phyloP scores from a whole-genome alignment of 1,140 invertebrate species.

The Drosophila eugracilis region DNA sequence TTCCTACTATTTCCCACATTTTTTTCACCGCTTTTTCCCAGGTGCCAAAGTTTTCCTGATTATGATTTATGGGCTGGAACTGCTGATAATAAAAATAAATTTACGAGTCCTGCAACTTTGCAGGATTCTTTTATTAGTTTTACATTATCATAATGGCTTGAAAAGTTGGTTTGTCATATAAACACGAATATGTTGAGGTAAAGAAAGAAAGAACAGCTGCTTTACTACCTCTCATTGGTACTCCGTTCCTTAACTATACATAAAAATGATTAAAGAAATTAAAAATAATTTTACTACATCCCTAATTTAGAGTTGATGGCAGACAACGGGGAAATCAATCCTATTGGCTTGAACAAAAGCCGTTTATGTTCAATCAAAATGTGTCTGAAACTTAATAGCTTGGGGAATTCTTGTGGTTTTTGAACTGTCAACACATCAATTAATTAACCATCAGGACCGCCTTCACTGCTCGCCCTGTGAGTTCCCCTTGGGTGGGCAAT shows the following conservation, averaged over 20 bases:
- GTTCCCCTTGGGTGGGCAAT: constrained; percentile 17
- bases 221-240: too few relatives aligned
- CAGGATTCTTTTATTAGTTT: not conserved
- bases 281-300: too few relatives aligned
- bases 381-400: constrained; percentile 11
- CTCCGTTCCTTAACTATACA: too few relatives aligned
- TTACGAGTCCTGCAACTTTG: not conserved
- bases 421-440: constrained; percentile 59
- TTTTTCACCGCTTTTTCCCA: not conserved
- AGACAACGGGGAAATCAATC: too few relatives aligned
- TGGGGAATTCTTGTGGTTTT: constrained; percentile 32
- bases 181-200: not conserved
- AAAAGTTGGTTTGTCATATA: not conserved
- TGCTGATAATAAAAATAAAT: constrained; percentile 6
- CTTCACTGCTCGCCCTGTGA: constrained; percentile 16
- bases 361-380: constrained; percentile 11
- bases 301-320: too few relatives aligned
- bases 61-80: constrained; percentile 23
- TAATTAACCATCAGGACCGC: constrained; percentile 60
- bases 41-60: constrained; percentile 7
- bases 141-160: not conserved
- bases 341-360: not conserved
- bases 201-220: too few relatives aligned
- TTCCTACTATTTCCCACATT: not conserved
- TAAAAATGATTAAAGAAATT: too few relatives aligned